Conservation (phyloP, 2,888 invertebrate genomes). For the Scaeva pyrastri region DNA sequence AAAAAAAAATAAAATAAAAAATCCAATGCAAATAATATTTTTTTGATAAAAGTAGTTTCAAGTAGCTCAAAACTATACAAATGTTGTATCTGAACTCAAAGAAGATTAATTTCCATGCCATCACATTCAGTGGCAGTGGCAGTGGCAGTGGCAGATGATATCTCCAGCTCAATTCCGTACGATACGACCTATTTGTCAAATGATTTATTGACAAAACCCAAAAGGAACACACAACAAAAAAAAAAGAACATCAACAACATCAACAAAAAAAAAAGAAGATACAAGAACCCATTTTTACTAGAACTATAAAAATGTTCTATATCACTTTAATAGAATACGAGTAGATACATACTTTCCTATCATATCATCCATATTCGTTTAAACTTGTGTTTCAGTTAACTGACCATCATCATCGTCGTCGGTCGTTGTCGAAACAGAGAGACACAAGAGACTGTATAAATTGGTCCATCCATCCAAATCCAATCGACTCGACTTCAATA, state of each 20-base stretch:
- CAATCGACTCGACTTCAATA: background rate
- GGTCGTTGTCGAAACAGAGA: background rate
- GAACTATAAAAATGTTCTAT: background rate
- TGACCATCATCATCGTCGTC: slow-evolving; percentile 13
- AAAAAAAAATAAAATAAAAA: too few relatives aligned
- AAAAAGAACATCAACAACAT: background rate
- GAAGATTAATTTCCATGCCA: slow-evolving; percentile 20
- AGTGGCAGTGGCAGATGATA: slow-evolving; percentile 9
- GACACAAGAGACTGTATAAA: background rate
- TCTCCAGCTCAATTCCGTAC: slow-evolving; percentile 11
- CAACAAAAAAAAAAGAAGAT: background rate
- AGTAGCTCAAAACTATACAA: slow-evolving; percentile 21
- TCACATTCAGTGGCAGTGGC: too few relatives aligned
- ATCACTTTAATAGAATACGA: background rate
- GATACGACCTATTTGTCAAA: slow-evolving; percentile 34
- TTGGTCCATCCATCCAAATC: slow-evolving; percentile 7
- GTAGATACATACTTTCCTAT: background rate
- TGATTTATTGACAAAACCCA: slow-evolving; percentile 22
- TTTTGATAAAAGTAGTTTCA: slow-evolving; percentile 26
- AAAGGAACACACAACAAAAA: background rate
- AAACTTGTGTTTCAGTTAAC: slow-evolving; percentile 23
- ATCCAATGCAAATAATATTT: slow-evolving; percentile 9
- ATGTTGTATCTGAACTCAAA: slow-evolving; percentile 12
- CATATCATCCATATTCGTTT: slow-evolving; percentile 9
- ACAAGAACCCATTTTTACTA: background rate